phyloP scores from a whole-genome alignment of 1,140 invertebrate species.

The Panagrolaimus sp. region DNA sequence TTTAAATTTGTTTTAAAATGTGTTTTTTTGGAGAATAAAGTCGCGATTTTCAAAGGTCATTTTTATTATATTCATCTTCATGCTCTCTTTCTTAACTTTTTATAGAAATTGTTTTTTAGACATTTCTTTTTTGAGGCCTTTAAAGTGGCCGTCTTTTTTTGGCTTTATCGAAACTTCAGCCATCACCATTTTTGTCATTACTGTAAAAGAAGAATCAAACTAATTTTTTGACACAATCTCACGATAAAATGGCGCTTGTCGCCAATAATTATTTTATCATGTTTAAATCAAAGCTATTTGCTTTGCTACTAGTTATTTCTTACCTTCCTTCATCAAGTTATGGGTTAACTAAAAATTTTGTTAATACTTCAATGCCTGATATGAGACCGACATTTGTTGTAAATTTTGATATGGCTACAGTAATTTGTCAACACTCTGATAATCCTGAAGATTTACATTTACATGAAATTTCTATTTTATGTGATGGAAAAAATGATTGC shows the following conservation, averaged over 20 bases:
- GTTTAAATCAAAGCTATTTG: too few species aligned
- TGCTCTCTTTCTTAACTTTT: neutral
- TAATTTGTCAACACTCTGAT: constrained; percentile 47
- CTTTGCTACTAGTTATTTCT: too few species aligned
- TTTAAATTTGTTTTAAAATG: neutral
- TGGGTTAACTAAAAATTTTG: constrained; percentile 27
- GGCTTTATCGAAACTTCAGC: neutral
- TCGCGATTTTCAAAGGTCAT: constrained; percentile 7
- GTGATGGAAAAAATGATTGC: constrained; percentile 47
- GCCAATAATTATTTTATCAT: too few species aligned
- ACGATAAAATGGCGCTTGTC: too few species aligned
- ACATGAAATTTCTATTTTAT: constrained; percentile 49
- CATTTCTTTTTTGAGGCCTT: neutral
- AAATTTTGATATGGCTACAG: constrained; percentile 52
- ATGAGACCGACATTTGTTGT: constrained; percentile 48
- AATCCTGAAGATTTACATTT: constrained; percentile 42
- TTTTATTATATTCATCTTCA: neutral
- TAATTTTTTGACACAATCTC: too few species aligned
- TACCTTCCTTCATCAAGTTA: too few species aligned
- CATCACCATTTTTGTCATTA: neutral
- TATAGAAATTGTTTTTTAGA: neutral
- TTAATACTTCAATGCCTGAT: constrained; percentile 41
- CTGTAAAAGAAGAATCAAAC: neutral
- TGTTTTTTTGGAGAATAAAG: neutral
- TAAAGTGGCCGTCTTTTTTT: constrained; percentile 1